Evolutionary conservation across 2,797 vertebrate genomes (phyloP), one percentile per base, ranked within the genome.

Genomic region (Tokudaia tokunoshimensis): DNA sequence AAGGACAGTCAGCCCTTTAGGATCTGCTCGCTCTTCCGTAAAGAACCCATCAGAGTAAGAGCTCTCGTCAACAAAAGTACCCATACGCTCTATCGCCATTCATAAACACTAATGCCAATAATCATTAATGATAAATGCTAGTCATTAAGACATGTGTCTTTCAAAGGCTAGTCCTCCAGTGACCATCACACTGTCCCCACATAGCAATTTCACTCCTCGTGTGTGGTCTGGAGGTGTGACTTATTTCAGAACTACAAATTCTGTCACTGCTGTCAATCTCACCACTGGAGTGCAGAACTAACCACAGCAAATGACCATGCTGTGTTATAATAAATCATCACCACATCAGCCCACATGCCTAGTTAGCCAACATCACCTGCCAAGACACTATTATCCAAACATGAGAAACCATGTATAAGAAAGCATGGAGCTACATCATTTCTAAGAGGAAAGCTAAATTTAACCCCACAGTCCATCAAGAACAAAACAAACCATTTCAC

Each of bases 1-100:
- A 95, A 96, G 96, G 50, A 95, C 0, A 91, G 34, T 91, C 31
- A 78, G 70, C 59, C 63, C 37, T 22, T 97, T 81, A 94, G 59
- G 87, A 84, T 15, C 10, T 85, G 9, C 2, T 59, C 72, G 52
- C 93, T 95, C 44, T 88, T 70, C 92, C 85, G 15, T 52, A 47
- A 26, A 44, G 63, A 90, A 65, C 5, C n/a, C 4, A 78, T 22
- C 19, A 91, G 19, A 63, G 11, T 63, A 83, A 89, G 34, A 94
- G 75, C 70, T 26, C 86, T 81, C 88, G 29, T 59, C 91, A 84
- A 29, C 26, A 93, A 75, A 63, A 91, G 80, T 52, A 63, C 44
- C 47, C 86, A 91, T 80, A 67, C 41, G 76, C n/a, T 41, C 34
- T 29, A 67, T 50, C 31, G 34, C 88, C 52, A 79, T 20, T 29